Percentiles rank a stretch among this genome's conserved stretches.
Evolutionary conservation across 2,888 invertebrate genomes (phyloP).

Genomic region (Orthonevra nobilis): DNA sequence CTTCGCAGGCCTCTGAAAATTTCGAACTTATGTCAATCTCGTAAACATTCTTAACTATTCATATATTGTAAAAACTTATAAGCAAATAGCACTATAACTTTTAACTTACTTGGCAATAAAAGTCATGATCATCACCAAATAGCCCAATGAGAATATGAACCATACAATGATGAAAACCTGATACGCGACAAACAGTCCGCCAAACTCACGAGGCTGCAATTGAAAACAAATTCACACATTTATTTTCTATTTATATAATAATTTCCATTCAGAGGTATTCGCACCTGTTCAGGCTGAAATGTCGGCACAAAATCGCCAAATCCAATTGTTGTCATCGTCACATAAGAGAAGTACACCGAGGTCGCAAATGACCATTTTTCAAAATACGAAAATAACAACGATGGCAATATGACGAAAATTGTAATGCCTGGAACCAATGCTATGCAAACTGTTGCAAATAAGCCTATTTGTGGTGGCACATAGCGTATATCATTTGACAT

Average conservation of each 20-base stretch:
- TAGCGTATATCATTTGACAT: conserved; percentile 83
- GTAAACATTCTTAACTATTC: conserved; percentile 44
- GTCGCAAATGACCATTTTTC: conserved; percentile 93
- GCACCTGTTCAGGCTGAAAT: conserved; percentile 79
- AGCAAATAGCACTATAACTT: background rate
- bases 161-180: conserved; percentile 91
- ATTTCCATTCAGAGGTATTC: background rate
- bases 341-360: conserved; percentile 92
- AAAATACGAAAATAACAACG: conserved; percentile 90
- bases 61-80: too few relatives aligned
- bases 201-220: conserved; percentile 80
- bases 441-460: conserved; percentile 89
- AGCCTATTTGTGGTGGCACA: conserved; percentile 85
- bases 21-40: conserved; percentile 72
- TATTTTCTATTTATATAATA: background rate
- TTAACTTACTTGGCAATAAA: conserved; percentile 85
- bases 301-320: conserved; percentile 95
- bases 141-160: conserved; percentile 95
- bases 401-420: conserved; percentile 92
- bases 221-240: conserved; percentile 8
- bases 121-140: conserved; percentile 93
- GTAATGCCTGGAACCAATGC: conserved; percentile 94
- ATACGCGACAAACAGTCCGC: conserved; percentile 85
- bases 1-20: conserved; percentile 82
- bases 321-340: conserved; percentile 93